phyloP scores from a whole-genome alignment of 2,113 vertebrate species.

The Ctenodactylus gundi region DNA sequence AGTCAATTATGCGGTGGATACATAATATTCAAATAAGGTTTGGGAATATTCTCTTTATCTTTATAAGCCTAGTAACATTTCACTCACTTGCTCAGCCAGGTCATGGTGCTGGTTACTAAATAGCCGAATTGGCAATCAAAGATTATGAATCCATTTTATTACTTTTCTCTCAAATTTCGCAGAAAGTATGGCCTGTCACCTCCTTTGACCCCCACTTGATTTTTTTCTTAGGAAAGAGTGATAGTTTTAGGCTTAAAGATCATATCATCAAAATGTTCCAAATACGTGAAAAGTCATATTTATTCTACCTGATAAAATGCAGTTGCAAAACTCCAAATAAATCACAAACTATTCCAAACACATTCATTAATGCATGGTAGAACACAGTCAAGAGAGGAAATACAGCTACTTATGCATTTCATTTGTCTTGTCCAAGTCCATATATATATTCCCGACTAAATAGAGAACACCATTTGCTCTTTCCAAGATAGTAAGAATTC shows the following conservation, averaged over 20 bases:
- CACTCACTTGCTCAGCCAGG: neutral
- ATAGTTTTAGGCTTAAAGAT: neutral
- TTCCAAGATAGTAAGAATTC: neutral
- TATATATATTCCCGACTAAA: too few relatives aligned
- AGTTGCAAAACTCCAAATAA: slow-evolving; percentile 58
- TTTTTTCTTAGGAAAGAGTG: neutral
- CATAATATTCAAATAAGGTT: neutral
- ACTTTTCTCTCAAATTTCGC: neutral
- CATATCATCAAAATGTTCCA: neutral
- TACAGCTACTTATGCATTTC: slow-evolving; percentile 27
- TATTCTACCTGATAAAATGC: slow-evolving; percentile 64
- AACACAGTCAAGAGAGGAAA: slow-evolving; percentile 14
- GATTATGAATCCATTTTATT: neutral
- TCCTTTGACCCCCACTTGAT: neutral
- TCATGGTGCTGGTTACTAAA: neutral
- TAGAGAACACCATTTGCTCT: neutral
- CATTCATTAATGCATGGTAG: slow-evolving; percentile 56
- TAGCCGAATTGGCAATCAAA: neutral
- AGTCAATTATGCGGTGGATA: neutral
- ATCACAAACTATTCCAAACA: slow-evolving; percentile 55
- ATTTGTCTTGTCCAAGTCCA: neutral
- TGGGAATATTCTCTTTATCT: neutral
- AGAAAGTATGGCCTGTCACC: neutral
- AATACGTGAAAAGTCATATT: slow-evolving; percentile 40
- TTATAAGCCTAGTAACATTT: neutral